Evolutionary conservation across 2,888 invertebrate genomes (phyloP).

Genomic region (Camponotus fellah): DNA sequence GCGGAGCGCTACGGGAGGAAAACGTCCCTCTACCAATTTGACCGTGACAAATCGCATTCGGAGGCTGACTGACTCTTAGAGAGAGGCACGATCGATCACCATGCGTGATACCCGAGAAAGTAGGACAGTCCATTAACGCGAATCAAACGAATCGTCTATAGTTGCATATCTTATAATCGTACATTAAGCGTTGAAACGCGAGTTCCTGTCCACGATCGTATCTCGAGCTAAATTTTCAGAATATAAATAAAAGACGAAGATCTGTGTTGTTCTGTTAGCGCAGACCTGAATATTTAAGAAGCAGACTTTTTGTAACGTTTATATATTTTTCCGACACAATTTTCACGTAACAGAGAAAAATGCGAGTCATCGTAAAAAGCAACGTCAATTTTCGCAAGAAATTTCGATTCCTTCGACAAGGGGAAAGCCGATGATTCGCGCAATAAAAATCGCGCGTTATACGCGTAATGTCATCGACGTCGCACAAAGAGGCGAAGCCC

Average conservation of each 20-base stretch:
- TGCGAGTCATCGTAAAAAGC: background rate
- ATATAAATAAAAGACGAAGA: background rate
- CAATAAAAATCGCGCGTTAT: slow-evolving; percentile 49
- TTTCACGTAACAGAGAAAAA: background rate
- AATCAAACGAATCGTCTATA: slow-evolving; percentile 30
- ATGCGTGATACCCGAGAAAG: slow-evolving; percentile 57
- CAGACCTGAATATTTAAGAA: background rate
- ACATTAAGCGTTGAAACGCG: background rate
- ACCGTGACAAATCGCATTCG: slow-evolving; percentile 71
- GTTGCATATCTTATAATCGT: slow-evolving; percentile 14
- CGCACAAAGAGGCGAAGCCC: slow-evolving; percentile 42
- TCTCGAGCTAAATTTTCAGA: background rate
- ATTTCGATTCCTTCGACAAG: background rate
- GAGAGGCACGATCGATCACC: slow-evolving; percentile 51
- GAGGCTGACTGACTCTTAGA: slow-evolving; percentile 37
- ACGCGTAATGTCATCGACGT: slow-evolving; percentile 50
- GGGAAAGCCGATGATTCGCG: background rate
- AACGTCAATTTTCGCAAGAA: background rate
- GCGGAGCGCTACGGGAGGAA: slow-evolving; percentile 50
- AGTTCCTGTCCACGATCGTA: background rate
- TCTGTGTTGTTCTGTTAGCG: too few relatives aligned
- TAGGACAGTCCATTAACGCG: slow-evolving; percentile 35
- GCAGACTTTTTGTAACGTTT: background rate
- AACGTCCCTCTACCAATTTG: slow-evolving; percentile 63
- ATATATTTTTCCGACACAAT: background rate